Evolutionary conservation across 2,797 vertebrate species (phyloP).

Genomic region (Protonibea diacanthus): DNA sequence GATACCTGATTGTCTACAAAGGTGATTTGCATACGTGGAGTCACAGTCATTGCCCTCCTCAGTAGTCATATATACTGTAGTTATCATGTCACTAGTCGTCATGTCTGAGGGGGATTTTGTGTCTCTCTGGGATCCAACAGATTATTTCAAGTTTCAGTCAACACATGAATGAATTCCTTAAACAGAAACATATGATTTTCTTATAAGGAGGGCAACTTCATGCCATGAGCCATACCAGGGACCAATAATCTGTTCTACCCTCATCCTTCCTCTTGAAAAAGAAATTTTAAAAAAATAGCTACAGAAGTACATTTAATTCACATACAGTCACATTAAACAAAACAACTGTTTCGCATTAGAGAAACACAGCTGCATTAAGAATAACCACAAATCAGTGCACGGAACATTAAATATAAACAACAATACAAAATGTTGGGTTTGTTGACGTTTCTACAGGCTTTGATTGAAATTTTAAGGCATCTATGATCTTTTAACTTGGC

Average conservation of each 20-base stretch:
- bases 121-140: constrained; percentile 40
- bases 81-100: constrained; percentile 2
- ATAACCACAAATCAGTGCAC: constrained; percentile 76
- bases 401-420: constrained; percentile 67
- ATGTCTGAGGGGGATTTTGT: constrained; percentile 43
- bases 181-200: constrained; percentile 35
- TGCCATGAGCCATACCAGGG: constrained; percentile 45
- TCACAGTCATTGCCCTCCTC: constrained; percentile 59
- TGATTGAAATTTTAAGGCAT: constrained; percentile 37
- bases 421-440: constrained; percentile 36
- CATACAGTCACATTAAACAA: constrained; percentile 40
- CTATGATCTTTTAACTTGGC: constrained; percentile 24
- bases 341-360: constrained; percentile 56
- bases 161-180: constrained; percentile 19
- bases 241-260: constrained; percentile 36
- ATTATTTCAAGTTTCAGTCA: constrained; percentile 57
- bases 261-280: constrained; percentile 31
- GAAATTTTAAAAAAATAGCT: constrained; percentile 5
- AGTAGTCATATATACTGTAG: constrained; percentile 48
- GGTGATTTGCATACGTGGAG: constrained; percentile 41
- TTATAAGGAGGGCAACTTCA: constrained; percentile 47
- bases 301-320: constrained; percentile 22
- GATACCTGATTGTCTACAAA: constrained; percentile 52
- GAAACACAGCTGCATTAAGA: constrained; percentile 51
- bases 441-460: constrained; percentile 23